Base-by-base conservation (phyloP, 2,888 invertebrate genomes). In the Synergus laeviventris region DNA sequence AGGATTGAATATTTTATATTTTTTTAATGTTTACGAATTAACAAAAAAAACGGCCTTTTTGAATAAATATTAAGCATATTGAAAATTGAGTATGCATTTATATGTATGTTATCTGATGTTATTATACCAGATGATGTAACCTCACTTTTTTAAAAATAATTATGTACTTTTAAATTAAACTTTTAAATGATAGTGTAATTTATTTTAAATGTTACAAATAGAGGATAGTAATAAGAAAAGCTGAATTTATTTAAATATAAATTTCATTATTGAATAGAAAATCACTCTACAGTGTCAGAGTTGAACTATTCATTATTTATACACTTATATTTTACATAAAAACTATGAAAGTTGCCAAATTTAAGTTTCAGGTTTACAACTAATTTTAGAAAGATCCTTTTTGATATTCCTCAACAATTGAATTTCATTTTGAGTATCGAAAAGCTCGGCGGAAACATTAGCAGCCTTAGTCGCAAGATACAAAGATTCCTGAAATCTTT, bases 401-500 rank as follows among this genome's bases (percentile, higher is more conserved):
- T 89, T 88, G 74, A 83, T 77, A 66, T 83, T 78, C 77, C 81
- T 78, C 73, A 91, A 81, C 77, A 86, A 83, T 82, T 87, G 80
- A 81, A 91, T 87, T 84, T 91, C 89, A 21, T 86, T 82, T 64
- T 88, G 84, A 73, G 90, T 87, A 74, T 89, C 86, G 60, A 85
- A 84, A 56, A 96, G 89, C 87, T 94, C 93, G 12, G 93, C 89
- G 86, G 96, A 95, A 73, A 95, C 91, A 91, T 96, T 96, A 0
- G 93, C 94, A 87, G 94, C 93, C 87, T 95, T 94, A 14, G 94
- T 92, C 49, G 94, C 91, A 88, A 94, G 92, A 78, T 94, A 94
- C 9, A 96, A 86, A 1, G 95, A 93, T 84, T 94, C 94, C 85
- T 94, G 94, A 87, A 96, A 98, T 84, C 94, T 93, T 74, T 92